phyloP scores from a whole-genome alignment of 2,113 vertebrate genomes.

The Eira barbara region DNA sequence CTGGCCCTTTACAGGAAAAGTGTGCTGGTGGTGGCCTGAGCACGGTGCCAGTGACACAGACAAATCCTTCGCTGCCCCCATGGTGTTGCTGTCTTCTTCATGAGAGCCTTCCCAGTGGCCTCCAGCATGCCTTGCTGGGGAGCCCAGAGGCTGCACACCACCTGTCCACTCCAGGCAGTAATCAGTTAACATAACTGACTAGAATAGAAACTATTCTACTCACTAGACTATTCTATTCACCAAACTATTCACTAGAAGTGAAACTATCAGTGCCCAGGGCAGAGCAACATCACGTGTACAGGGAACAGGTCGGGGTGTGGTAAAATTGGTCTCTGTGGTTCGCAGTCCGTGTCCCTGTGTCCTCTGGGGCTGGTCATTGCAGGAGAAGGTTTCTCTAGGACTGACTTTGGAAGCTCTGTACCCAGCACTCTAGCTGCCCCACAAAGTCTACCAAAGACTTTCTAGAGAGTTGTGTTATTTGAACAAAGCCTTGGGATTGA shows the following conservation, averaged over 20 bases:
- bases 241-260: neutral
- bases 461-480: neutral
- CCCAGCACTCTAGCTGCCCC: neutral
- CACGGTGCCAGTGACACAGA: too few relatives aligned
- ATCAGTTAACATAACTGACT: neutral
- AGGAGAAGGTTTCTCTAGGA: neutral
- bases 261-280: neutral
- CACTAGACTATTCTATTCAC: too few relatives aligned
- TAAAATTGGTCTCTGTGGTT: neutral
- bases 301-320: neutral
- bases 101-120: neutral
- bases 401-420: neutral
- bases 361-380: neutral
- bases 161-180: neutral
- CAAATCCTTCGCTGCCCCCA: fast-evolving
- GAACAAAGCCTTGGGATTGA: neutral
- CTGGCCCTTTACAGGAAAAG: neutral
- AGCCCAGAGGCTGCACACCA: neutral
- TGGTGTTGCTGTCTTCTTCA: neutral
- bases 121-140: neutral
- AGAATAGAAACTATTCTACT: neutral
- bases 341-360: neutral
- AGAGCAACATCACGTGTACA: neutral
- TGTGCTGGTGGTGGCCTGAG: neutral
- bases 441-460: neutral